A percentile compares a stretch with the other conserved stretches of the same genome.
Evolutionary conservation across 1,140 invertebrate species (phyloP).

Genomic region (Drosophila virilis): DNA sequence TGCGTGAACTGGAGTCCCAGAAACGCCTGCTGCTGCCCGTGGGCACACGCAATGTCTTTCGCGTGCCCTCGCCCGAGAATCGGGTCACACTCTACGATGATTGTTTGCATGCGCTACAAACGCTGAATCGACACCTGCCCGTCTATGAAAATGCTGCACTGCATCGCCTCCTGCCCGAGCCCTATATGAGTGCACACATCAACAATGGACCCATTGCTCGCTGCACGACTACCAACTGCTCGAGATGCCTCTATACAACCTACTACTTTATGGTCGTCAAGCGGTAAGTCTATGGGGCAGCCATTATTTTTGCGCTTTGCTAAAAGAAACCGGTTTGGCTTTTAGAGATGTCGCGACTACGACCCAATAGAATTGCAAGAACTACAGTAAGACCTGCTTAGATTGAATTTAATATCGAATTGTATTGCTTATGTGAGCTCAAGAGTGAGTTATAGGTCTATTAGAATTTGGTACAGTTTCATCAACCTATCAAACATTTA

Average conservation of each 20-base stretch:
- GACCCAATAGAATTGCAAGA: conserved; percentile 24
- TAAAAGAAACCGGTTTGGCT: conserved; percentile 9
- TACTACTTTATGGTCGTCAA: conserved; percentile 84
- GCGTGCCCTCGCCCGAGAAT: conserved; percentile 72
- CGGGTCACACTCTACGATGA: conserved; percentile 75
- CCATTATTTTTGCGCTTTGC: conserved; percentile 3
- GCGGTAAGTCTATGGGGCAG: conserved; percentile 54
- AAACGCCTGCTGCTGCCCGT: conserved; percentile 62
- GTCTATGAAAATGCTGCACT: conserved; percentile 67
- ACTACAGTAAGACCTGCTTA: conserved; percentile 24
- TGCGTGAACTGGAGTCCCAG: conserved; percentile 63
- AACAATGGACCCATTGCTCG: conserved; percentile 74
- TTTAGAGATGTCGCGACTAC: conserved; percentile 6
- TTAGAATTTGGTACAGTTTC: no score
- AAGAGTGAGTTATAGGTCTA: no score
- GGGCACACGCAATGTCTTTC: conserved; percentile 67
- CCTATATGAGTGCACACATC: conserved; percentile 72
- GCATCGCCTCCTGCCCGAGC: conserved; percentile 68
- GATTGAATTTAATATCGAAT: not conserved
- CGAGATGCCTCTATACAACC: conserved; percentile 72
- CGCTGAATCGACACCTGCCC: conserved; percentile 58
- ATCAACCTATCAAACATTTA: no score
- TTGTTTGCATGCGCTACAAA: conserved; percentile 67
- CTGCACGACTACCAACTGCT: conserved; percentile 72
- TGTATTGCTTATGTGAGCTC: not conserved